These are phyloP conservation scores for Drepana falcataria DNA, from an alignment of 2,888 invertebrate species.

Conservation along the genomic window DNA sequence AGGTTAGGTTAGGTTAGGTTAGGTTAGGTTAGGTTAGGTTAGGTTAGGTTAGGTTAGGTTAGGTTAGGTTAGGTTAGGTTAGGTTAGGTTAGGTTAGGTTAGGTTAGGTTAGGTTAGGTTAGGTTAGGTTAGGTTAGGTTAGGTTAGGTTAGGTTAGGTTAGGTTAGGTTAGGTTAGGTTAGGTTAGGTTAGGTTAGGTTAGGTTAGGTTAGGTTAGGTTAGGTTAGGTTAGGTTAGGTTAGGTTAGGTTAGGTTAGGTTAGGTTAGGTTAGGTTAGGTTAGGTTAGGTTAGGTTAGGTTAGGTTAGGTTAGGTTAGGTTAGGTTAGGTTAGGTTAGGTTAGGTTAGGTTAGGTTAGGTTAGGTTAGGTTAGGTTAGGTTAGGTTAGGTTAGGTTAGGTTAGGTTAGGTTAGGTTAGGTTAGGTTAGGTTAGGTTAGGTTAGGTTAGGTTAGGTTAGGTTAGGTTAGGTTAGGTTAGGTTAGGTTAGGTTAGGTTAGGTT, in stretches of 20 bases:
- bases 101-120: constrained; percentile 18
- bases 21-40: constrained; percentile 8
- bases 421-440: constrained; percentile 10
- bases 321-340: constrained; percentile 12
- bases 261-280: constrained; percentile 12
- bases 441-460: constrained; percentile 9
- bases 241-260: constrained; percentile 14
- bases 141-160: constrained; percentile 20
- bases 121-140: constrained; percentile 12
- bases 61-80: constrained; percentile 14
- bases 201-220: constrained; percentile 24
- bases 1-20: constrained; percentile 10
- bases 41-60: constrained; percentile 9
- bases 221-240: constrained; percentile 18
- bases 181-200: constrained; percentile 23
- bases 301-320: constrained; percentile 11
- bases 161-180: constrained; percentile 21
- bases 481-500: constrained; percentile 9
- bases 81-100: constrained; percentile 9
- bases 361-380: constrained; percentile 17
- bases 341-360: constrained; percentile 17
- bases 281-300: constrained; percentile 10
- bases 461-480: constrained; percentile 14
- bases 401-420: constrained; percentile 8
- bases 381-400: constrained; percentile 13